These are phyloP conservation scores for Passer domesticus DNA, from an alignment of 2,113 vertebrate species.

Conservation along the genomic window DNA sequence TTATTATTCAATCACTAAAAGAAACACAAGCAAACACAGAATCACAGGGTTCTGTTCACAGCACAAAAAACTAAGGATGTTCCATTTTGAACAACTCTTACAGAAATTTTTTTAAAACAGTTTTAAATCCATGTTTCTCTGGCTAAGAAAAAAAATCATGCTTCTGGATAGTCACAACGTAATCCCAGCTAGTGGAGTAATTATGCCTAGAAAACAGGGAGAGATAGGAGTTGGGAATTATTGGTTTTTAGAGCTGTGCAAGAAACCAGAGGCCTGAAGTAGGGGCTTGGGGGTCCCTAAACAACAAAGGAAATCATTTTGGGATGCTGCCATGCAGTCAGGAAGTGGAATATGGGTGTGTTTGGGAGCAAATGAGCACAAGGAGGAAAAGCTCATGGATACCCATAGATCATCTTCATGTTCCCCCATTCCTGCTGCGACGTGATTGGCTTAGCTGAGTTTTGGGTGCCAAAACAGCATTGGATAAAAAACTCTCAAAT, in stretches of 20 bases:
- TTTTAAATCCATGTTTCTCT: background rate
- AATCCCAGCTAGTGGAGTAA: background rate
- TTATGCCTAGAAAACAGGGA: background rate
- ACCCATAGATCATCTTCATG: background rate
- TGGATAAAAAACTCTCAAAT: background rate
- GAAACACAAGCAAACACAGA: background rate
- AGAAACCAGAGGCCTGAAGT: background rate
- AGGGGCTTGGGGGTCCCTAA: background rate
- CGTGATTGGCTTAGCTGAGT: background rate
- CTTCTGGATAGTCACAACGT: background rate
- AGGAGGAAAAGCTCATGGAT: background rate
- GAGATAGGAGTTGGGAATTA: background rate
- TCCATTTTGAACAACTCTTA: background rate
- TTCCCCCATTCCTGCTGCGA: background rate
- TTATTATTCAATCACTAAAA: background rate
- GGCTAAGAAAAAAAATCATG: background rate
- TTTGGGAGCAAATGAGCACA: background rate
- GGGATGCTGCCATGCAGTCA: background rate
- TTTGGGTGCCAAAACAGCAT: background rate
- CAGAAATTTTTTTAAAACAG: background rate
- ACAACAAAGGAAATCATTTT: background rate
- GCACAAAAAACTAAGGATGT: background rate
- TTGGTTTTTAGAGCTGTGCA: background rate
- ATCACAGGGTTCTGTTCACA: accelerated
- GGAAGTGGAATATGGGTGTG: background rate